Conservation (phyloP, 2,888 invertebrate genomes). For the Caenorhabditis virilis region DNA sequence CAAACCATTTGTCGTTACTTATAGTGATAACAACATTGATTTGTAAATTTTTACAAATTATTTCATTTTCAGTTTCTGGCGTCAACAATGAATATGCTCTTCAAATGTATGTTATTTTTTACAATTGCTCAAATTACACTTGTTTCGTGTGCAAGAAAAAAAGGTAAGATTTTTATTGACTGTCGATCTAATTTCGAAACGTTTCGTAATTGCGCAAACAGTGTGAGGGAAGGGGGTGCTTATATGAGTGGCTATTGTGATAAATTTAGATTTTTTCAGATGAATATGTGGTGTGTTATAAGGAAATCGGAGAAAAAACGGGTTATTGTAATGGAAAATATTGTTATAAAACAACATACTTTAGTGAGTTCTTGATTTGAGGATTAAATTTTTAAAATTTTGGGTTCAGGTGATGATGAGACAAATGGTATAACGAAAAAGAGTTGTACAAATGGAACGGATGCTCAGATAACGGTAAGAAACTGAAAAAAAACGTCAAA, state of each 20-base stretch:
- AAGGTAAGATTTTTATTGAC: too few species aligned
- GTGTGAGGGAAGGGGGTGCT: too few species aligned
- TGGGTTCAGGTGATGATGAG: not conserved
- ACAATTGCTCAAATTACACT: not conserved
- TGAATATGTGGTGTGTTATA: not conserved
- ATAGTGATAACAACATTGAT: not conserved
- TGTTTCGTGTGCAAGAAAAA: too few species aligned
- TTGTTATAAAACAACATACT: conserved; percentile 19
- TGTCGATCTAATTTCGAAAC: not conserved
- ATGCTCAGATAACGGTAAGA: conserved; percentile 24
- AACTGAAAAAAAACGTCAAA: too few species aligned
- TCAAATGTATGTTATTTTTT: not conserved
- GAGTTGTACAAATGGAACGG: conserved; percentile 29
- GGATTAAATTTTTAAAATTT: too few species aligned
- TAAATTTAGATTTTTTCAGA: not conserved
- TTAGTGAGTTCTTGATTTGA: not conserved
- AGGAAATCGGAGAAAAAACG: not conserved
- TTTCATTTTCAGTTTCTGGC: not conserved
- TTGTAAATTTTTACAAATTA: not conserved
- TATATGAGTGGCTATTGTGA: too few species aligned
- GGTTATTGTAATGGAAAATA: conserved; percentile 15
- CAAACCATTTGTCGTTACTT: not conserved
- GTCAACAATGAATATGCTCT: not conserved
- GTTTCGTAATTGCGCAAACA: not conserved
- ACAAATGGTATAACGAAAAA: conserved; percentile 20